phyloP scores from a whole-genome alignment of 2,113 vertebrate genomes.

The Tetrax tetrax region DNA sequence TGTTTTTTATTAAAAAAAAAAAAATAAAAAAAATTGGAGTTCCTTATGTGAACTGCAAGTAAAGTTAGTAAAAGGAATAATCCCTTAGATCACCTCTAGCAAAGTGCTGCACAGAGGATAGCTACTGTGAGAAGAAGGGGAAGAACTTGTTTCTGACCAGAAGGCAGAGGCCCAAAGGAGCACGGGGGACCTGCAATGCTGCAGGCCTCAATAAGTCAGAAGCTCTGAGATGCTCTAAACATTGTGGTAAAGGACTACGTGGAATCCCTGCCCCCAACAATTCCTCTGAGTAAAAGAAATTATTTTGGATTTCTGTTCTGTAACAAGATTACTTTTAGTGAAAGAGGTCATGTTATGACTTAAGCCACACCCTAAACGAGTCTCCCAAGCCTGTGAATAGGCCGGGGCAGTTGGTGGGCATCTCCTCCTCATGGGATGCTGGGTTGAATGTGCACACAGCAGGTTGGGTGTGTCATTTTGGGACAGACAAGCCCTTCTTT shows the following conservation, averaged over 20 bases:
- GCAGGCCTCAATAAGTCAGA: not conserved
- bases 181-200: too few species aligned
- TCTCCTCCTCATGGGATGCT: not conserved
- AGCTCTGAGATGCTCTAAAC: not conserved
- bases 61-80: not conserved
- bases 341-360: rapidly evolving
- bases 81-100: not conserved
- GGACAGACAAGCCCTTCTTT: not conserved
- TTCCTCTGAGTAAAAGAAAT: not conserved
- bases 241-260: not conserved
- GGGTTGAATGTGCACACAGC: too few species aligned
- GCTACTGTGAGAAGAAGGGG: not conserved
- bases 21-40: not conserved
- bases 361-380: not conserved
- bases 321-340: not conserved
- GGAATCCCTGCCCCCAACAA: not conserved
- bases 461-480: not conserved
- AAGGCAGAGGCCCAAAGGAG: not conserved
- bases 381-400: not conserved
- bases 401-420: not conserved
- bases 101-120: not conserved
- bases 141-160: not conserved
- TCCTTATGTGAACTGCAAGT: not conserved
- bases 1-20: not conserved
- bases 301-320: not conserved